These are phyloP conservation scores for Zalophus californianus DNA, from an alignment of 2,797 vertebrate species.

Conservation along the genomic window DNA sequence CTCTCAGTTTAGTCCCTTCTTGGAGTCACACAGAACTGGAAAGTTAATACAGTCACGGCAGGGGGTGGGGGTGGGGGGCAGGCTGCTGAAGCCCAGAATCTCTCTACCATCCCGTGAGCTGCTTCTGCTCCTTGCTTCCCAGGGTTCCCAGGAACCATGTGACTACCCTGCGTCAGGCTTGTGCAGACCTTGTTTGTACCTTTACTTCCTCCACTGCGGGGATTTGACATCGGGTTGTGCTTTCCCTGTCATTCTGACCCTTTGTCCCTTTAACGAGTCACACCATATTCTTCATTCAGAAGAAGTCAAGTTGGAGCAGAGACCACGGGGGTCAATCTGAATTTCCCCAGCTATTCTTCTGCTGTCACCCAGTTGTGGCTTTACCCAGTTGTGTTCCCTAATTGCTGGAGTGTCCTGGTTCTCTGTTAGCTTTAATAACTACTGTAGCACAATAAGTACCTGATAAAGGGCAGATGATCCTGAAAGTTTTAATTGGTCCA, in stretches of 20 bases:
- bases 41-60: background rate
- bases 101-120: background rate
- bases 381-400: background rate
- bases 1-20: background rate
- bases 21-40: background rate
- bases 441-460: constrained; percentile 72
- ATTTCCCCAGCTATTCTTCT: background rate
- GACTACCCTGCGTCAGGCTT: background rate
- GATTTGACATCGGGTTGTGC: background rate
- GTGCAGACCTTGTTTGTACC: background rate
- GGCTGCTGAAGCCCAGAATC: background rate
- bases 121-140: constrained; percentile 20
- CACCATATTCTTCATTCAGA: constrained; percentile 22
- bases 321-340: background rate
- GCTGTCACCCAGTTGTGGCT: constrained; percentile 61
- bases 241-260: background rate
- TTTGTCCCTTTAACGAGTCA: constrained; percentile 2
- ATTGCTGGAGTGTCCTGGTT: background rate
- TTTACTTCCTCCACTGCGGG: background rate
- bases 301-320: background rate
- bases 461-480: constrained; percentile 77
- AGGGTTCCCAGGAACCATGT: background rate
- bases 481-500: constrained; percentile 79
- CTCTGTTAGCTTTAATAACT: constrained; percentile 69
- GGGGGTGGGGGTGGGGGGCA: background rate